phyloP scores from a whole-genome alignment of 2,797 vertebrate genomes.

The Hipposideros larvatus region DNA sequence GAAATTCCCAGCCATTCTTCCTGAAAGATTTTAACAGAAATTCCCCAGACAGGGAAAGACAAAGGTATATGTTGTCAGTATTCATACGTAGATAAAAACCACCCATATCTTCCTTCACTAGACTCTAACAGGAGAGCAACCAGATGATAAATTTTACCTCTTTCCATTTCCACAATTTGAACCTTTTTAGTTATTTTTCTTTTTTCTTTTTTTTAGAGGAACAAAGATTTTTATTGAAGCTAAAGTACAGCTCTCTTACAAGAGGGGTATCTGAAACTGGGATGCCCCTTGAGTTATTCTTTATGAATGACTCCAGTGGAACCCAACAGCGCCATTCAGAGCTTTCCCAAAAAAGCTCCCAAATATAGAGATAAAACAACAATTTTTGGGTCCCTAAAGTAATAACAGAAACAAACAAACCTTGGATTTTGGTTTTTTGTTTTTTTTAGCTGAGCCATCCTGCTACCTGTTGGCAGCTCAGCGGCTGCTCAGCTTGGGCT shows the following conservation, averaged over 20 bases:
- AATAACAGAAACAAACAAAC: slow-evolving; percentile 31
- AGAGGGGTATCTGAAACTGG: too few species aligned
- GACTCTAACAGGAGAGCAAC: not conserved
- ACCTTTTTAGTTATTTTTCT: not conserved
- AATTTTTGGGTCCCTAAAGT: not conserved
- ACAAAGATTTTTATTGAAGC: too few species aligned
- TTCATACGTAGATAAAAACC: slow-evolving; percentile 5
- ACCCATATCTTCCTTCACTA: not conserved
- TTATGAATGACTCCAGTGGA: slow-evolving; percentile 39
- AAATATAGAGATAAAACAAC: not conserved
- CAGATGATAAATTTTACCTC: not conserved
- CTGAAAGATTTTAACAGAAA: slow-evolving; percentile 5
- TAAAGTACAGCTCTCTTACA: too few species aligned
- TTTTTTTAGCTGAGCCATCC: not conserved
- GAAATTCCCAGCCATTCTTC: slow-evolving; percentile 29
- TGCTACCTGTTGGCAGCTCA: too few species aligned
- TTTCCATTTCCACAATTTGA: slow-evolving; percentile 3
- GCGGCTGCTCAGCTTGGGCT: too few species aligned
- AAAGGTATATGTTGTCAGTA: not conserved
- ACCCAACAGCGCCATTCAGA: slow-evolving; percentile 8
- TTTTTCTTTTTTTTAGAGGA: too few species aligned
- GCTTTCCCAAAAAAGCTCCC: not conserved
- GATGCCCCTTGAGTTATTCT: not conserved
- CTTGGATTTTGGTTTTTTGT: not conserved
- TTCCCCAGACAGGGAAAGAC: not conserved